Evolutionary conservation across 1,140 invertebrate genomes (phyloP), one percentile per base, ranked within the genome.

Genomic region (Papilio aristodemus): DNA sequence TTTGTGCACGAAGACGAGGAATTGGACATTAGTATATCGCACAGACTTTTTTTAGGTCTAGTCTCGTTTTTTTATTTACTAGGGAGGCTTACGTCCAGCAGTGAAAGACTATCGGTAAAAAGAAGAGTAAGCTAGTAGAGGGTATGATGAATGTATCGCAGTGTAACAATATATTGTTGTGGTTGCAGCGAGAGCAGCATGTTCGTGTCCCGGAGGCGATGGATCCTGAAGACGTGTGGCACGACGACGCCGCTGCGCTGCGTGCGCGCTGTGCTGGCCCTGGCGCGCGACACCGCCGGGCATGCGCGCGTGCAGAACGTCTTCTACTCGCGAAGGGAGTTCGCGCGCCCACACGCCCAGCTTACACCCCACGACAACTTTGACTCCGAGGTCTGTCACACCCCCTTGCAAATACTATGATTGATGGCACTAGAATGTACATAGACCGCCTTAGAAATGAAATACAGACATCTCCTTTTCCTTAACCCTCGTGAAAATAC

Each of bases 141-240:
- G n/a, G n/a, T n/a, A n/a, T n/a, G n/a, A n/a, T n/a, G n/a, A n/a
- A n/a, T n/a, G n/a, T n/a, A 32, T 32, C 27, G 6, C 27, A 32
- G 27, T 6, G n/a, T 32, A 32, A 32, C 27, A 6, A 32, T 32
- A 32, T 2, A 0, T 32, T 59, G 14, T 59, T 14, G 11, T n/a
- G 4, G n/a, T 77, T 85, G 85, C 93, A 99, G 98, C 91, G 98
- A 99, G 92, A 99, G 98, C 93, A 99, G 97, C 89, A 97, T 99
- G 97, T 99, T 99, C 93, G 95, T 99, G 59, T 97, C 97, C 1
- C 95, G 97, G 75, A 93, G 96, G 25, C 94, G 98, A 22, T 97
- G 99, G 90, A 99, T 99, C 78, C 92, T 99, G 79, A 99, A 99
- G 91, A 99, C 99, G 0, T 99, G 99, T 92, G 99, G 99, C 14